Percentiles rank a stretch among this genome's conserved stretches.
Conservation (phyloP, 1,140 invertebrate genomes). For the Lordiphosa collinella region DNA sequence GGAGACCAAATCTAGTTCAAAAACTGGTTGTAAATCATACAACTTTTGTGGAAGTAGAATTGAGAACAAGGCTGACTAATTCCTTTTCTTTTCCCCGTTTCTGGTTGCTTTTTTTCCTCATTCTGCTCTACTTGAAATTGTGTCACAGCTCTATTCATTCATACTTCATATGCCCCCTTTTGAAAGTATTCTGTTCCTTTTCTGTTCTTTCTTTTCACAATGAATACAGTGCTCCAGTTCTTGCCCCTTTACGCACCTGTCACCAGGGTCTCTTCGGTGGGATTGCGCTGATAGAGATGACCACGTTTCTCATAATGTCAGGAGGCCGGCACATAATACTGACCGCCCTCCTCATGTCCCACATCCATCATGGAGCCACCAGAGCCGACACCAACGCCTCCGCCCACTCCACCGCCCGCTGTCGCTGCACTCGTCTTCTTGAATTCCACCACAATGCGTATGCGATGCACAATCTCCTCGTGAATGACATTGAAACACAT, state of each 20-base stretch:
- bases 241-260: conserved; percentile 36
- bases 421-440: conserved; percentile 73
- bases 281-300: conserved; percentile 83
- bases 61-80: too few species aligned
- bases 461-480: conserved; percentile 91
- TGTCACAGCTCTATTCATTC: too few species aligned
- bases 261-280: conserved; percentile 84
- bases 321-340: conserved; percentile 82
- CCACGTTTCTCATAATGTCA: conserved; percentile 84
- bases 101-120: too few species aligned
- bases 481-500: conserved; percentile 99
- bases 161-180: too few species aligned
- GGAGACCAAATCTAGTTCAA: too few species aligned
- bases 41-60: too few species aligned
- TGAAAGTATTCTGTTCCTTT: too few species aligned
- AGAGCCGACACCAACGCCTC: conserved; percentile 22
- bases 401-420: conserved; percentile 4
- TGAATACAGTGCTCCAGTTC: too few species aligned
- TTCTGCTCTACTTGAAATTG: too few species aligned
- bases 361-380: conserved; percentile 69
- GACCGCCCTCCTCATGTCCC: conserved; percentile 80
- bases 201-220: too few species aligned
- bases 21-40: too few species aligned
- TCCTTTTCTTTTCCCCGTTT: too few species aligned
- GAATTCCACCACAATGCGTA: conserved; percentile 83